Percentiles rank a stretch among this genome's conserved stretches.
Evolutionary conservation across 2,888 invertebrate genomes (phyloP).

Genomic region (Megamerina dolium): DNA sequence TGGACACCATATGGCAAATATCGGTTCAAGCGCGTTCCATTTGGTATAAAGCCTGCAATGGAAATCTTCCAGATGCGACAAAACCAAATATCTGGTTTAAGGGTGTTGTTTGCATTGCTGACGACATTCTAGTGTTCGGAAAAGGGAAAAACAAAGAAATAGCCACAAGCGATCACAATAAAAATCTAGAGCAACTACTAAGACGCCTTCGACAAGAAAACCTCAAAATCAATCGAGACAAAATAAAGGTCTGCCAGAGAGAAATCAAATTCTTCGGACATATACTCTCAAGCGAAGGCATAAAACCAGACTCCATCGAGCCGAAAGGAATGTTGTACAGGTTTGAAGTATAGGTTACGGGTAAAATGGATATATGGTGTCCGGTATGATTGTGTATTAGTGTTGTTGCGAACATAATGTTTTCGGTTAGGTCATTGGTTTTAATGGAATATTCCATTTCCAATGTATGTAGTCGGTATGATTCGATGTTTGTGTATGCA

Average conservation of each 20-base stretch:
- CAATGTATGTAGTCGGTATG: too few species aligned
- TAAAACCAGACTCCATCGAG: slow-evolving; percentile 9
- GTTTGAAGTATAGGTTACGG: too few species aligned
- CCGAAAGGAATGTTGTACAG: background rate
- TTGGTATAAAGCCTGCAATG: background rate
- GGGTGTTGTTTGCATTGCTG: too few species aligned
- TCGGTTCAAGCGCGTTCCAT: background rate
- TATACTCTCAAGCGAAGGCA: slow-evolving; percentile 6
- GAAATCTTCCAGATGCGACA: background rate
- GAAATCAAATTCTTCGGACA: slow-evolving; percentile 12
- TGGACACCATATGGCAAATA: background rate
- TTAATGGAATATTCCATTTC: too few species aligned
- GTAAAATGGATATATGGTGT: too few species aligned
- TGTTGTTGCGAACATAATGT: too few species aligned
- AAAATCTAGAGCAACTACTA: slow-evolving; percentile 11
- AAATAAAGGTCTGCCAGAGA: slow-evolving; percentile 4
- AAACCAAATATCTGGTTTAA: too few species aligned
- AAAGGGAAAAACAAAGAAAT: too few species aligned
- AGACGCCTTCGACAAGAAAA: slow-evolving; percentile 10
- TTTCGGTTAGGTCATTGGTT: too few species aligned
- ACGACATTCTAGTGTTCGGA: too few species aligned
- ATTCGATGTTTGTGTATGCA: too few species aligned
- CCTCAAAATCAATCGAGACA: slow-evolving; percentile 14
- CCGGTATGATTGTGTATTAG: too few species aligned
- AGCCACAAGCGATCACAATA: slow-evolving; percentile 10